Evolutionary conservation across 2,797 vertebrate genomes (phyloP).

Genomic region (Oreonectes daqikongensis): DNA sequence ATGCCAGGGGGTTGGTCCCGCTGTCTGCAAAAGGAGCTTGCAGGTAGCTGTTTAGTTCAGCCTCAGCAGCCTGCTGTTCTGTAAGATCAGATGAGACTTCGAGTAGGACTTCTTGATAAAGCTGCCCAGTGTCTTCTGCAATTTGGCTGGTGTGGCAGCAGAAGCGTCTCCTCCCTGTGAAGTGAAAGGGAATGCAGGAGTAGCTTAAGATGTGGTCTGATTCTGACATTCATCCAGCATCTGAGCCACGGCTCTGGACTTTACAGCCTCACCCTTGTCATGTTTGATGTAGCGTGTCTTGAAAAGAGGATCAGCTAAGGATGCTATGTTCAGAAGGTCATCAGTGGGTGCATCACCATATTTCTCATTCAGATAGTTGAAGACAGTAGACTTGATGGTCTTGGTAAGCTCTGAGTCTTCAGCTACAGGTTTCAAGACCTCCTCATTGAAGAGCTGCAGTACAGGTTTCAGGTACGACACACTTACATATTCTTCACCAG

Average conservation of each 20-base stretch:
- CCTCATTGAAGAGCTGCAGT: too few species aligned
- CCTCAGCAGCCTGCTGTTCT: conserved; percentile 9
- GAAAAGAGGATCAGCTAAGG: too few species aligned
- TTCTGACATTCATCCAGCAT: conserved; percentile 5
- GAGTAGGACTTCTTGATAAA: neutral
- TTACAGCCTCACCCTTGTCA: neutral
- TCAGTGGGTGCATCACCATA: too few species aligned
- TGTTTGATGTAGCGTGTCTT: neutral
- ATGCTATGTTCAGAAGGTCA: too few species aligned
- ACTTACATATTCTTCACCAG: too few species aligned
- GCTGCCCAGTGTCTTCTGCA: neutral
- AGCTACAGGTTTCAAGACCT: too few species aligned
- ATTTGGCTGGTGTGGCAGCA: neutral
- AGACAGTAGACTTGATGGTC: too few species aligned
- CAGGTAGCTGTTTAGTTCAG: conserved; percentile 36
- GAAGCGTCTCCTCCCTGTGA: neutral
- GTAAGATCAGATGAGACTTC: neutral
- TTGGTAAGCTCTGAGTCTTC: too few species aligned
- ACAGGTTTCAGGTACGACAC: too few species aligned
- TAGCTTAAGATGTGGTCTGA: neutral
- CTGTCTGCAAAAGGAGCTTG: conserved; percentile 1
- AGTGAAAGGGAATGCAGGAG: neutral
- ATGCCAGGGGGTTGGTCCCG: conserved; percentile 1
- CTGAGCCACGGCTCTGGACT: conserved; percentile 4
- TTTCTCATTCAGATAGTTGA: too few species aligned